Evolutionary conservation across 2,797 vertebrate species (phyloP).

Genomic region (Kryptolebias ocellatus): DNA sequence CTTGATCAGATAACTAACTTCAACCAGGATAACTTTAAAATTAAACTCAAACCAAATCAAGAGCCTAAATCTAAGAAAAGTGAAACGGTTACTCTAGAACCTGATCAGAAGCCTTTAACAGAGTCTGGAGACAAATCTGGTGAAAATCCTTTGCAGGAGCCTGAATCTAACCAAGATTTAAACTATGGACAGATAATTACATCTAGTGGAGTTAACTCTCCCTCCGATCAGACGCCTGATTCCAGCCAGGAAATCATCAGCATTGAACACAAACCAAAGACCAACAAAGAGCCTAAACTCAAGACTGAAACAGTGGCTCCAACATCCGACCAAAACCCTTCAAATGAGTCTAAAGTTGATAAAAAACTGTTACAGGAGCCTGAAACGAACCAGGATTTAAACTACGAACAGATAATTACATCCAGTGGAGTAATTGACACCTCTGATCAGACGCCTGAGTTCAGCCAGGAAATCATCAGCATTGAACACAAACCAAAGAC

Average conservation of each 20-base stretch:
- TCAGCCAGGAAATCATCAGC: background rate
- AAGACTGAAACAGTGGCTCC: no score
- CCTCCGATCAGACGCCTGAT: background rate
- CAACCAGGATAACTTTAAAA: background rate
- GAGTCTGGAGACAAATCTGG: background rate
- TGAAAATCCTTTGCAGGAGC: background rate
- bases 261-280: no score
- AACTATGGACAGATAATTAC: background rate
- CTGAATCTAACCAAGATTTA: background rate
- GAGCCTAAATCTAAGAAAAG: background rate
- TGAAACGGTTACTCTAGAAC: background rate
- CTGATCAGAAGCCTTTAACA: background rate
- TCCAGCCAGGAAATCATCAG: background rate
- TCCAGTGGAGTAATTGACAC: no score
- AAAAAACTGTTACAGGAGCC: no score
- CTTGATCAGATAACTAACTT: constrained; percentile 15
- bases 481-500: constrained; percentile 4
- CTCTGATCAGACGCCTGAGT: no score
- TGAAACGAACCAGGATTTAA: no score
- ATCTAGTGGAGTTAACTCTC: background rate
- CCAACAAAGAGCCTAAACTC: no score
- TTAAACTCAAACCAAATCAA: constrained; percentile 2
- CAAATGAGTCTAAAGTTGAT: no score
- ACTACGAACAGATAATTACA: no score
- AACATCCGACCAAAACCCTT: no score